Base-by-base conservation (phyloP, 1,140 invertebrate species). In the Cherax quadricarinatus region DNA sequence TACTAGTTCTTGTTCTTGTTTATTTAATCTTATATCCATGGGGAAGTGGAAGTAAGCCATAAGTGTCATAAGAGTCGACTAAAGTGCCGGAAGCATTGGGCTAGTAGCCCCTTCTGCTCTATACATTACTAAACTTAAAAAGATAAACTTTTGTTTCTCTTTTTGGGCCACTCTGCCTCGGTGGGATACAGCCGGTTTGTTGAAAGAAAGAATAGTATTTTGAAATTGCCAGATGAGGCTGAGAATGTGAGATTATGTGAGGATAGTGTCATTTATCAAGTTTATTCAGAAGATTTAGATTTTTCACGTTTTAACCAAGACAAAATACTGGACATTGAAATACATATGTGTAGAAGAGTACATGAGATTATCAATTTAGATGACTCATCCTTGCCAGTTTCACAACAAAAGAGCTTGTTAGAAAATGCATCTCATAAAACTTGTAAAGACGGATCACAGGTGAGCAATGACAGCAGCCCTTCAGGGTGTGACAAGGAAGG, bases 211-310 rank as follows among this genome's bases (percentile, higher is more conserved):
- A 24, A 30, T 7, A 30, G n/a, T 12, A 73, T 24, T 18, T 18
- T 73, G n/a, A 73, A 30, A 24, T 5, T 24, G 16, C 53, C 49
- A n/a, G 51, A 2, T 57, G 24, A 51, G 14, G 53, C 24, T 57
- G 21, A 24, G 24, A 60, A 60, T n/a, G 16, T 14, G 21, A 57
- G 24, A 57, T 3, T n/a, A 16, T 49, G 51, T 24, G 80, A 82
- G 21, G 18, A 83, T 62, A 62, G 9, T 21, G 24, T 30, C 53
- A 57, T 89, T 24, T 90, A 93, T 82, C 41, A 86, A n/a, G 91
- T 75, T 60, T 93, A 82, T 66, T 81, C 73, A n/a, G 92, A 93
- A 57, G 78, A 93, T 51, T 30, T 93, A 88, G 87, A 93, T 70
- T 93, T 93, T 70, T 24, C 53, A 57, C 12, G 53, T 60, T 51